These are phyloP conservation scores for Drosophila suboccidentalis DNA, from an alignment of 2,888 invertebrate genomes.

Conservation along the genomic window DNA sequence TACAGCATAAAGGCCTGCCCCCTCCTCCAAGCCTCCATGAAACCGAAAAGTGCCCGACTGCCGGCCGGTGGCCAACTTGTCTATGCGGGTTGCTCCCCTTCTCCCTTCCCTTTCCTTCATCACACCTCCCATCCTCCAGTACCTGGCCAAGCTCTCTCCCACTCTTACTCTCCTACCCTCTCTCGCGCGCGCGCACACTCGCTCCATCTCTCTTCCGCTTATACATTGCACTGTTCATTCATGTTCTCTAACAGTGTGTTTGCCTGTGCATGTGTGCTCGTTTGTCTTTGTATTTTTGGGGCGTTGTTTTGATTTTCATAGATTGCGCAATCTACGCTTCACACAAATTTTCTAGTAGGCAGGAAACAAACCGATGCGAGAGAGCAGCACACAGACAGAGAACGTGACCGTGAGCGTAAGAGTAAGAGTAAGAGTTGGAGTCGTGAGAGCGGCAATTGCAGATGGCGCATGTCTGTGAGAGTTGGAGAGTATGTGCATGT, in stretches of 20 bases:
- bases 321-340: conserved; percentile 73
- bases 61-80: conserved; percentile 75
- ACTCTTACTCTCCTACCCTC: too few relatives aligned
- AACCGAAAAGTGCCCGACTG: conserved; percentile 13
- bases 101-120: neutral
- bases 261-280: conserved; percentile 11
- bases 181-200: neutral
- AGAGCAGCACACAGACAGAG: conserved; percentile 11
- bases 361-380: conserved; percentile 45
- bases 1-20: conserved; percentile 38
- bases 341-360: conserved; percentile 40
- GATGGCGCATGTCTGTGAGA: conserved; percentile 49
- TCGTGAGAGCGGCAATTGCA: conserved; percentile 4
- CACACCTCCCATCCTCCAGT: neutral
- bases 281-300: conserved; percentile 68
- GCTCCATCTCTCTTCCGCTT: conserved; percentile 3
- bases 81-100: conserved; percentile 23
- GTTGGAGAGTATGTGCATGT: conserved; percentile 4
- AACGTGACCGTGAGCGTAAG: conserved; percentile 8
- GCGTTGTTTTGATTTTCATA: conserved; percentile 80
- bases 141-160: neutral
- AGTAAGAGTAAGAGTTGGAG: neutral
- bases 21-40: neutral
- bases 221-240: neutral
- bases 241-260: neutral